These are phyloP conservation scores for Toxotes chatareus DNA, from an alignment of 2,113 vertebrate species.

Conservation along the genomic window DNA sequence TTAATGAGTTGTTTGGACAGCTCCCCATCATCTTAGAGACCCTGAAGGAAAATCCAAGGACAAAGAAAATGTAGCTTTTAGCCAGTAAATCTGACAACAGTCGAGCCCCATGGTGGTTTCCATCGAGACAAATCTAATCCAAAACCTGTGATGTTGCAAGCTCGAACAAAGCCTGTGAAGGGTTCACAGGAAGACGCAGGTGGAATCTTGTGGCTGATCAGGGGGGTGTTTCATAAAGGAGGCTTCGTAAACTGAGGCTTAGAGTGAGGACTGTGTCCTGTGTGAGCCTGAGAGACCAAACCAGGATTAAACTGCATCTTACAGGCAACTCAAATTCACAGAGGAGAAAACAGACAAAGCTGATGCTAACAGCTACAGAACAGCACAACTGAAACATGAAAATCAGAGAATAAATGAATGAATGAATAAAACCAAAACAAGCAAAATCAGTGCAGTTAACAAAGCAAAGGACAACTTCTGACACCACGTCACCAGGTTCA, in stretches of 20 bases:
- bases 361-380: not conserved
- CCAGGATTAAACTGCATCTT: not conserved
- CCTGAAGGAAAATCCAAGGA: slow-evolving; percentile 35
- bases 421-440: too few relatives aligned
- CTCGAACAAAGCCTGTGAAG: not conserved
- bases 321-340: not conserved
- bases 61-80: slow-evolving; percentile 13
- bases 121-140: not conserved
- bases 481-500: too few relatives aligned
- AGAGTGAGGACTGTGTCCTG: not conserved
- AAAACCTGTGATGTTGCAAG: not conserved
- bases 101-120: slow-evolving; percentile 10
- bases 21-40: slow-evolving; percentile 25
- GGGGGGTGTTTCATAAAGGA: not conserved
- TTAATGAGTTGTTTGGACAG: slow-evolving; percentile 45
- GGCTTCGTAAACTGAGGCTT: not conserved
- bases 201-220: too few relatives aligned
- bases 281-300: not conserved
- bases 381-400: not conserved
- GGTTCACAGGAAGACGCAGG: not conserved
- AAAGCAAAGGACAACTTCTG: not conserved
- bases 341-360: not conserved
- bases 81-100: slow-evolving; percentile 24
- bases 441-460: not conserved
- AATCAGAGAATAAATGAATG: not conserved